phyloP scores from a whole-genome alignment of 30 jellyfish, hydroid and myxozoan genomes.

The Calvadosia cruxmelitensis region DNA sequence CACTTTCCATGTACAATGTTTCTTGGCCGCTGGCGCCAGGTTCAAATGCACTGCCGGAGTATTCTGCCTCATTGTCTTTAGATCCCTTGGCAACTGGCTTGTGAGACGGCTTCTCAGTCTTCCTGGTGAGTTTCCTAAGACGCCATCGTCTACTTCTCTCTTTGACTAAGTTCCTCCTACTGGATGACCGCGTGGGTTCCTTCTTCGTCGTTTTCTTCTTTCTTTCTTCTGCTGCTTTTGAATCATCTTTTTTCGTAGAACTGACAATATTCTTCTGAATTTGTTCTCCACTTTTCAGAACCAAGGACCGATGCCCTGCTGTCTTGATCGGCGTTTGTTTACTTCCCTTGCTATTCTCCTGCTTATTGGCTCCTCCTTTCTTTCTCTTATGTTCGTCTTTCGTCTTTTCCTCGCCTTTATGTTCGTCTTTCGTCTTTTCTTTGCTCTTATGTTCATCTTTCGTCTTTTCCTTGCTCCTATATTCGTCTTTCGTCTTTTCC shows the following conservation, averaged over 20 bases:
- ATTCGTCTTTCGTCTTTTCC: not conserved
- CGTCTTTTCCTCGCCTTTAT: not conserved
- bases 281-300: not conserved
- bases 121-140: not conserved
- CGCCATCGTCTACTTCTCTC: too few relatives aligned
- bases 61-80: not conserved
- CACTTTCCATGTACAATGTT: not conserved
- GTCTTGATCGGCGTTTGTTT: not conserved
- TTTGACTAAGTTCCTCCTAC: not conserved
- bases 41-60: not conserved
- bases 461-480: not conserved
- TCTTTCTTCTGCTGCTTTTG: not conserved
- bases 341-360: not conserved
- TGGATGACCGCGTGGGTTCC: not conserved
- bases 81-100: not conserved
- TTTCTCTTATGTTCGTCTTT: slow-evolving; percentile 14
- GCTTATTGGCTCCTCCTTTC: not conserved
- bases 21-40: not conserved
- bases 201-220: not conserved
- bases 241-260: not conserved
- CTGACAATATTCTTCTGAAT: not conserved
- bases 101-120: not conserved
- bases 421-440: slow-evolving; percentile 12
- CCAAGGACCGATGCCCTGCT: not conserved
- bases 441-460: not conserved